A percentile compares a stretch with the other conserved stretches of the same genome.
Conservation (phyloP, 1,140 invertebrate genomes). For the Drosophila truncata region DNA sequence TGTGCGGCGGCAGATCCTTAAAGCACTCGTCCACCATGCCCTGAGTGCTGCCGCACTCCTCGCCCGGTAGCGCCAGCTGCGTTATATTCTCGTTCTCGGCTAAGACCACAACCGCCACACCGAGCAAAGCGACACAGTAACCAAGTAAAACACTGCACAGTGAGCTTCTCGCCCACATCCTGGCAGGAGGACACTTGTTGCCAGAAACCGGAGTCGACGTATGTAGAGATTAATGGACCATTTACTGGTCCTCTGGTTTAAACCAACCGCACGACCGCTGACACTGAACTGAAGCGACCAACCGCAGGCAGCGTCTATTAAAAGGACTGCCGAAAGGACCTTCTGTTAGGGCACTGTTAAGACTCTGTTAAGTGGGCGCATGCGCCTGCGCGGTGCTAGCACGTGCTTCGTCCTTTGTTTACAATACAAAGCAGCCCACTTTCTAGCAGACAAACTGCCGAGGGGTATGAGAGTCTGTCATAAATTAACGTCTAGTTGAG, state of each 20-base stretch:
- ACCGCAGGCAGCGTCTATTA: conserved; percentile 36
- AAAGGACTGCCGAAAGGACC: conserved; percentile 10
- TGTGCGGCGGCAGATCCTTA: conserved; percentile 77
- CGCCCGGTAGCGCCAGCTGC: conserved; percentile 14
- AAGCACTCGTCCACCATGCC: conserved; percentile 83
- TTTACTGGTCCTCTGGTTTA: no score
- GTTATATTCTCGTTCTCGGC: conserved; percentile 28
- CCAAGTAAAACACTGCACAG: conserved; percentile 21
- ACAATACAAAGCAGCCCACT: conserved; percentile 27
- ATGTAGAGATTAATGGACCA: neutral
- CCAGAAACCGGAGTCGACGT: conserved; percentile 25
- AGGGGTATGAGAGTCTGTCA: neutral
- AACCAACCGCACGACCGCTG: conserved; percentile 31
- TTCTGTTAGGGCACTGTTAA: conserved; percentile 47
- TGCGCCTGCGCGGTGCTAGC: conserved; percentile 35
- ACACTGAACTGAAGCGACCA: conserved; percentile 40
- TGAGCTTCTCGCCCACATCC: conserved; percentile 37
- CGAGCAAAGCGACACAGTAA: conserved; percentile 29
- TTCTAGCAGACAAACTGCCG: neutral
- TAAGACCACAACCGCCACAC: conserved; percentile 3
- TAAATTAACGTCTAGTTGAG: conserved; percentile 11
- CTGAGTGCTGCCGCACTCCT: conserved; percentile 72
- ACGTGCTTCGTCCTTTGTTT: conserved; percentile 65
- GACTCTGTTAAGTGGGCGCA: conserved; percentile 47
- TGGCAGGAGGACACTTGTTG: conserved; percentile 59